phyloP scores from a whole-genome alignment of 2,888 invertebrate genomes.

The Bembecia ichneumoniformis region DNA sequence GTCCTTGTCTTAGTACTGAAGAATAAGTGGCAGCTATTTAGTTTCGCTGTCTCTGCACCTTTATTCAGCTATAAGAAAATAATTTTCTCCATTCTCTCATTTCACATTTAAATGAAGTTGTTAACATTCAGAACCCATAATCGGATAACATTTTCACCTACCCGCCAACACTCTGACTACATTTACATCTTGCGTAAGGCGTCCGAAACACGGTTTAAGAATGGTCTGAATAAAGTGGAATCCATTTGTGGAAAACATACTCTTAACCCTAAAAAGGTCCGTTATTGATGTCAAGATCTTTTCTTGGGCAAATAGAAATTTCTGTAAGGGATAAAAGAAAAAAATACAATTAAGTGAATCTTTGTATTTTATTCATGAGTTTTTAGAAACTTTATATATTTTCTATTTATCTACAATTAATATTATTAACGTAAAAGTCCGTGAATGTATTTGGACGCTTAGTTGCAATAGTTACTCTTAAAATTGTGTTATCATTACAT shows the following conservation, averaged over 20 bases:
- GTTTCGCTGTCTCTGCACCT: no score
- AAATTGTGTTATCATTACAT: no score
- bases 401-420: no score
- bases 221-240: slow-evolving; percentile 11
- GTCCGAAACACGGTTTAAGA: slow-evolving; percentile 9
- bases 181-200: slow-evolving; percentile 18
- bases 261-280: slow-evolving; percentile 8
- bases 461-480: no score
- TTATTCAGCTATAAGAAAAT: no score
- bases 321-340: not conserved
- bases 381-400: not conserved
- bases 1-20: no score
- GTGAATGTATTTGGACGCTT: no score
- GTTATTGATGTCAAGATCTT: not conserved
- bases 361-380: not conserved
- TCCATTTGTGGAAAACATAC: slow-evolving; percentile 13
- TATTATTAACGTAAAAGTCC: no score
- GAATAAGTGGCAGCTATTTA: not conserved
- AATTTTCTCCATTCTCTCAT: no score
- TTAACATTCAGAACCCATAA: slow-evolving; percentile 14
- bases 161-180: slow-evolving; percentile 3
- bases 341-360: not conserved
- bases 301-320: not conserved
- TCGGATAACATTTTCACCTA: slow-evolving; percentile 12
- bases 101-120: not conserved